Conservation (phyloP, 2,888 invertebrate species). For the Melikaiella ostensackeni region DNA sequence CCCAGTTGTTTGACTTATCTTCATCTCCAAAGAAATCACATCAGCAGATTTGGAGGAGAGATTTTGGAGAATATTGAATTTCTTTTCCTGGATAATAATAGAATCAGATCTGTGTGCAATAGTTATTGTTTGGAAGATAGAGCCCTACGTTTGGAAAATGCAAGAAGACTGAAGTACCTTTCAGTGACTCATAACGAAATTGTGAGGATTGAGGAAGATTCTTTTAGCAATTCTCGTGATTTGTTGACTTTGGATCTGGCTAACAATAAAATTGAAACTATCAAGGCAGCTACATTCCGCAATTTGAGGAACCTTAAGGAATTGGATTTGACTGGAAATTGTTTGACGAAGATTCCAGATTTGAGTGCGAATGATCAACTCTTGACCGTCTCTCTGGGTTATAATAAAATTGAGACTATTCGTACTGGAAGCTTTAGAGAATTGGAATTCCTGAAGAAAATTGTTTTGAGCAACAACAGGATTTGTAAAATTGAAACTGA, state of each 20-base stretch:
- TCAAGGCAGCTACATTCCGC: constrained; percentile 57
- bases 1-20: constrained; percentile 62
- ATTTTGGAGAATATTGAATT: constrained; percentile 55
- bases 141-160: constrained; percentile 51
- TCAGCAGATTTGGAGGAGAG: constrained; percentile 56
- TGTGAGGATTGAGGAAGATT: constrained; percentile 55
- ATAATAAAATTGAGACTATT: constrained; percentile 60
- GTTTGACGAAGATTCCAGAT: constrained; percentile 55
- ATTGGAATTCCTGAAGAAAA: constrained; percentile 55
- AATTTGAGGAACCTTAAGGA: constrained; percentile 53
- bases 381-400: constrained; percentile 58
- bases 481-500: constrained; percentile 57
- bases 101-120: constrained; percentile 60
- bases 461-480: constrained; percentile 60
- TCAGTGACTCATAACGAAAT: constrained; percentile 63
- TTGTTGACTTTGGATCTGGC: constrained; percentile 61
- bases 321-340: constrained; percentile 61
- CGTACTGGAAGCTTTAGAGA: constrained; percentile 52
- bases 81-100: constrained; percentile 63
- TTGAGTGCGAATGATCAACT: constrained; percentile 51
- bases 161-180: constrained; percentile 58
- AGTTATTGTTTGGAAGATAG: constrained; percentile 56
- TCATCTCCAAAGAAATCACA: constrained; percentile 63
- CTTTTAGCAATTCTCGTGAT: constrained; percentile 59
- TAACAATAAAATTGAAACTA: constrained; percentile 57